phyloP scores from a whole-genome alignment of 2,113 vertebrate species.

The Hemibagrus wyckioides region DNA sequence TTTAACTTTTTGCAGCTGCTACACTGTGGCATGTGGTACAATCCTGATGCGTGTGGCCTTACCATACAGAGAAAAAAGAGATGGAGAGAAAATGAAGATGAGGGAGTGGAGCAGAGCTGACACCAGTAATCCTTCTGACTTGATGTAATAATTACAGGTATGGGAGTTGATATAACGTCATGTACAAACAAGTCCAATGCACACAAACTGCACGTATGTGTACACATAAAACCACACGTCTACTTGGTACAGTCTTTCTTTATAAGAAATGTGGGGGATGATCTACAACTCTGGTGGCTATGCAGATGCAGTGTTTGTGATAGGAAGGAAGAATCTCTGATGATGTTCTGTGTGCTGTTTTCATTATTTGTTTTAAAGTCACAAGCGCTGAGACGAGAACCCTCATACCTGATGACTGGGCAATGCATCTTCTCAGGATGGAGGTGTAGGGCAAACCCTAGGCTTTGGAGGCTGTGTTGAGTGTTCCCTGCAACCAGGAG shows the following conservation, averaged over 20 bases:
- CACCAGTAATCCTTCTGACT: conserved; percentile 1
- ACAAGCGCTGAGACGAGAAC: not conserved
- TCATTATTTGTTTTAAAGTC: not conserved
- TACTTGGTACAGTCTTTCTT: not conserved
- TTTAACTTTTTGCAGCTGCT: conserved; percentile 47
- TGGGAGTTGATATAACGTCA: not conserved
- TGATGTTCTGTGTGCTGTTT: not conserved
- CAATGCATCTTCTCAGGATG: not conserved
- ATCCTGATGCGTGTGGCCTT: conserved; percentile 49
- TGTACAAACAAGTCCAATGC: conserved; percentile 10
- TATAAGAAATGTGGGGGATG: not conserved
- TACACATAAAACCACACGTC: conserved; percentile 34
- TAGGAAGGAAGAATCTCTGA: not conserved
- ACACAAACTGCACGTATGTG: not conserved
- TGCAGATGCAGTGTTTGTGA: not conserved
- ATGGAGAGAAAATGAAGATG: conserved; percentile 19
- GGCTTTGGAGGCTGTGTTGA: not conserved
- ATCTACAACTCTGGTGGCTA: not conserved
- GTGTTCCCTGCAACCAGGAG: not conserved
- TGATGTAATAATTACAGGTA: conserved; percentile 6
- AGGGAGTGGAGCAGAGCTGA: conserved; percentile 4
- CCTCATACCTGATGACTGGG: not conserved
- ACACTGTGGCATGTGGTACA: conserved; percentile 41
- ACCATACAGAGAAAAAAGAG: conserved; percentile 25
- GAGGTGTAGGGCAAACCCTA: not conserved